These are phyloP conservation scores for Eidolon dupreanum DNA, from an alignment of 2,797 vertebrate species.

Conservation along the genomic window DNA sequence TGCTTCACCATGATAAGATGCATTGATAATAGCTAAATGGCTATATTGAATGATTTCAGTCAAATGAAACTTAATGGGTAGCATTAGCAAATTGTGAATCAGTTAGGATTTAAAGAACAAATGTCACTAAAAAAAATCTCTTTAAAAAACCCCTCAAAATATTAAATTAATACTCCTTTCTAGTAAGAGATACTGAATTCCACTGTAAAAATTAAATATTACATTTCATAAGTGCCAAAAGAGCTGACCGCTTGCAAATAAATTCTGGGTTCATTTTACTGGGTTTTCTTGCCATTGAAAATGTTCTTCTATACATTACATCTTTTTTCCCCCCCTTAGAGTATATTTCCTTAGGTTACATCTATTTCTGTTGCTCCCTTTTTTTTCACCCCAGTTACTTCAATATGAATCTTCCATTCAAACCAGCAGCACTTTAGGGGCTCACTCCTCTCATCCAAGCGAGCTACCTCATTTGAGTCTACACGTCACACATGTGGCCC, in stretches of 20 bases:
- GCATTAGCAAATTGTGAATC: background rate
- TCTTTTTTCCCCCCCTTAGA: background rate
- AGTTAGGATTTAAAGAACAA: background rate
- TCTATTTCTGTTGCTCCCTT: background rate
- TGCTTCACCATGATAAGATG: background rate
- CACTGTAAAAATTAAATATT: background rate
- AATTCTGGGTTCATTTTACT: constrained; percentile 34
- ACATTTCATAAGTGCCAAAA: background rate
- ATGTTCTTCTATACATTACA: background rate
- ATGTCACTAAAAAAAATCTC: background rate
- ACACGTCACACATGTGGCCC: background rate
- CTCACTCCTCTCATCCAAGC: background rate
- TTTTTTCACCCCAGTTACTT: background rate
- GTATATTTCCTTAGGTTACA: background rate
- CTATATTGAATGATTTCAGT: background rate
- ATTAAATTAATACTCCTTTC: background rate
- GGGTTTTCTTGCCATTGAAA: background rate
- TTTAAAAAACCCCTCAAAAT: background rate
- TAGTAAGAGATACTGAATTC: background rate
- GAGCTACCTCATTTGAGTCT: background rate
- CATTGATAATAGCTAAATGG: background rate
- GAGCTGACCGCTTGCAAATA: background rate
- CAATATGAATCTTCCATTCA: background rate
- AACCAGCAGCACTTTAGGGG: background rate
- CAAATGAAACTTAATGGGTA: background rate